Conservation (phyloP, 2,888 invertebrate genomes). For the Tetragonisca angustula region DNA sequence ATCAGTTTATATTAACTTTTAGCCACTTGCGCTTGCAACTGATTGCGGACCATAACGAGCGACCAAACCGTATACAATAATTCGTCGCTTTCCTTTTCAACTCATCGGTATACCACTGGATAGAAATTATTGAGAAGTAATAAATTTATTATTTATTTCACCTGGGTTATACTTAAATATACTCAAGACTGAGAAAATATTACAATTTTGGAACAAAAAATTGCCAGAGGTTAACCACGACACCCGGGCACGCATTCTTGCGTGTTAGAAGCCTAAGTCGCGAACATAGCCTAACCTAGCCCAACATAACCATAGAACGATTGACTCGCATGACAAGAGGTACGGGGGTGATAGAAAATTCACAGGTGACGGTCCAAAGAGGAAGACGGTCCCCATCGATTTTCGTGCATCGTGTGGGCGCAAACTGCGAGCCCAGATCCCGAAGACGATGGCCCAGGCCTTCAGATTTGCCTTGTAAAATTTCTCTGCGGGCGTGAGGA, state of each 20-base stretch:
- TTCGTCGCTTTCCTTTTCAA: too few relatives aligned
- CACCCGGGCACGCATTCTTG: conserved; percentile 7
- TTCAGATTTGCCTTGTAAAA: conserved; percentile 60
- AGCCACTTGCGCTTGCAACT: too few relatives aligned
- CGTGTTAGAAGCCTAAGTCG: conserved; percentile 5
- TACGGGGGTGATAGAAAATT: conserved; percentile 14
- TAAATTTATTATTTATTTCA: too few relatives aligned
- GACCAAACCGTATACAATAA: too few relatives aligned
- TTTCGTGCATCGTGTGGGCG: conserved; percentile 59
- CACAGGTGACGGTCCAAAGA: conserved; percentile 44
- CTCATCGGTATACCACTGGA: too few relatives aligned
- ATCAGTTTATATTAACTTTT: too few relatives aligned
- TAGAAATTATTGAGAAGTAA: too few relatives aligned
- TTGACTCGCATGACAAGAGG: conserved; percentile 62
- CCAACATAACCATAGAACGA: conserved; percentile 59
- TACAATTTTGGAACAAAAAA: too few relatives aligned
- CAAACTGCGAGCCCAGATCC: conserved; percentile 54
- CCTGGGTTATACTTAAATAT: too few relatives aligned
- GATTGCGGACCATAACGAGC: too few relatives aligned
- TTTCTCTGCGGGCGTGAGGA: neutral
- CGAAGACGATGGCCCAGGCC: conserved; percentile 44
- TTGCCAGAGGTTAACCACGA: neutral
- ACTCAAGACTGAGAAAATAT: too few relatives aligned
- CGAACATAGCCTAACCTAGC: conserved; percentile 62
- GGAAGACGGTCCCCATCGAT: conserved; percentile 57